Evolutionary conservation across 2,888 invertebrate genomes (phyloP).

Genomic region (Harpagoxenus sublaevis): DNA sequence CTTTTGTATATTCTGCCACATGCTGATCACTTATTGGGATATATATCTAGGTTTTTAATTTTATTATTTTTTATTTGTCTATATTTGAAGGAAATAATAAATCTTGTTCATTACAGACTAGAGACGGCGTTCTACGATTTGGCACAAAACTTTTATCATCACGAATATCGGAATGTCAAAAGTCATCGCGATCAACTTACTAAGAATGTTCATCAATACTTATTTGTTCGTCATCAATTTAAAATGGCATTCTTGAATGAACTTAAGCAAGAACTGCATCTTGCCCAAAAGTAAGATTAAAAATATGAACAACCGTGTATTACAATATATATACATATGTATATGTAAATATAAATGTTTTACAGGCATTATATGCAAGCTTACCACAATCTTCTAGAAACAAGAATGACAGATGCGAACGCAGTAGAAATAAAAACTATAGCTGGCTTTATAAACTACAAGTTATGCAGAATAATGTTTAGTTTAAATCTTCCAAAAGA

Average conservation of each 20-base stretch:
- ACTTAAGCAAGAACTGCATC: conserved; percentile 95
- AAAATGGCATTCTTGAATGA: conserved; percentile 98
- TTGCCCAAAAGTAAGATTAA: conserved; percentile 91
- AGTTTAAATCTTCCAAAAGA: conserved; percentile 96
- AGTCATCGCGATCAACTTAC: conserved; percentile 96
- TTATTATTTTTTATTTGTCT: neutral
- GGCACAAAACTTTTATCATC: conserved; percentile 96
- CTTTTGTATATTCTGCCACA: conserved; percentile 96
- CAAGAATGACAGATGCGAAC: conserved; percentile 95
- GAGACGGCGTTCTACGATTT: conserved; percentile 98
- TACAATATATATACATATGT: conserved; percentile 1
- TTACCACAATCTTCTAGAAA: conserved; percentile 95
- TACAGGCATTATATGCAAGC: conserved; percentile 94
- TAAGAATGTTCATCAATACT: conserved; percentile 95
- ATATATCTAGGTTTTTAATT: conserved; percentile 87
- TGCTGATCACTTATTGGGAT: conserved; percentile 94
- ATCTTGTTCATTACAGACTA: conserved; percentile 87
- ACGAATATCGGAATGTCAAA: conserved; percentile 94
- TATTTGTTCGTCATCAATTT: conserved; percentile 98
- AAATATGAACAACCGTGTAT: conserved; percentile 36
- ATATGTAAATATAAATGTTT: conserved; percentile 59
- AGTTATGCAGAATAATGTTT: conserved; percentile 97
- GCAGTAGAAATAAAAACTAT: conserved; percentile 97
- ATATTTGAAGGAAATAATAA: conserved; percentile 10
- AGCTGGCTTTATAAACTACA: conserved; percentile 98